Percentiles rank a stretch among this genome's conserved stretches.
Evolutionary conservation across 2,888 invertebrate species (phyloP).

Genomic region (Limnephilus lunatus): DNA sequence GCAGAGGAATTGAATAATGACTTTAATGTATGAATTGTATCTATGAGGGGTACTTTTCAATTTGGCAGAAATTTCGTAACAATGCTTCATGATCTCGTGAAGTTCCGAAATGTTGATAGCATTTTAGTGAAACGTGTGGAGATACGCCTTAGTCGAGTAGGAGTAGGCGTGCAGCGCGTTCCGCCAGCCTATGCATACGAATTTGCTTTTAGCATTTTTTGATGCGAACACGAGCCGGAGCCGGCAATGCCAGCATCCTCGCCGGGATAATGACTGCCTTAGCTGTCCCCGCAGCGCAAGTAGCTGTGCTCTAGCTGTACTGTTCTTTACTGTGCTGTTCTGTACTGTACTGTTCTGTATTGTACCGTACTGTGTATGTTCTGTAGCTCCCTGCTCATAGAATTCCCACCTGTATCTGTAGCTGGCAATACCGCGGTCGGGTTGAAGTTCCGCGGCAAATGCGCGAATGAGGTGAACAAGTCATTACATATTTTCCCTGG

Average conservation of each 20-base stretch:
- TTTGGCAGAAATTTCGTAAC: not conserved
- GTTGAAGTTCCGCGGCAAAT: slow-evolving; percentile 28
- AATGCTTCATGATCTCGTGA: not conserved
- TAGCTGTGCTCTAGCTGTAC: not conserved
- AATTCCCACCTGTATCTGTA: not conserved
- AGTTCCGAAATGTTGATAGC: not conserved
- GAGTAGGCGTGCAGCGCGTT: slow-evolving; percentile 6
- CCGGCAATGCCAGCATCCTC: not conserved
- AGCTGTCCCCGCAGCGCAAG: not conserved
- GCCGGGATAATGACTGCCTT: not conserved
- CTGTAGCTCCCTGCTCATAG: too few species aligned
- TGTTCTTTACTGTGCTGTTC: too few species aligned
- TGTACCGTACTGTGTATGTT: too few species aligned
- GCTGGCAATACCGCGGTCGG: not conserved
- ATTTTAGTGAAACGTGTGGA: not conserved
- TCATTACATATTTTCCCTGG: slow-evolving; percentile 47
- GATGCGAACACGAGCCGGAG: slow-evolving; percentile 21
- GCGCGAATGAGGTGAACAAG: slow-evolving; percentile 51
- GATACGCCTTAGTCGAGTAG: not conserved
- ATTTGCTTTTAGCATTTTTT: slow-evolving; percentile 46
- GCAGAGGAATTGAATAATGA: not conserved
- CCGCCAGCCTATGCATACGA: slow-evolving; percentile 50
- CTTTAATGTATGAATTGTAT: not conserved
- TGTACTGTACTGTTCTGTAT: too few species aligned
- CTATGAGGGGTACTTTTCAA: not conserved